Base-by-base conservation (phyloP, 2,888 invertebrate species). In the Plemyria rubiginata region DNA sequence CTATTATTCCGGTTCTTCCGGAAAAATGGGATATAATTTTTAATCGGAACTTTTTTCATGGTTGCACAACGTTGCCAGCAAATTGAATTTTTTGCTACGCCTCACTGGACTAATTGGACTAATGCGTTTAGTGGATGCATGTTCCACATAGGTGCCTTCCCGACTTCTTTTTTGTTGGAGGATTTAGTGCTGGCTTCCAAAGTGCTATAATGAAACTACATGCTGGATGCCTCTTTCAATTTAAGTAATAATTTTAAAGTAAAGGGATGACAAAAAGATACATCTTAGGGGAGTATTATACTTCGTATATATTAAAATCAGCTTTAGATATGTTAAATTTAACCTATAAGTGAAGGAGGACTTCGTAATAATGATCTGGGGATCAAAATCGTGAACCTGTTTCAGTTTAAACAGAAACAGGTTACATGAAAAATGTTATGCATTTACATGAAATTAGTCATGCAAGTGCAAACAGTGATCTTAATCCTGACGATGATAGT, bases 81-180 rank as follows among this genome's bases (percentile, higher is more conserved):
- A 92, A 92, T 92, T 92, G 88, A 90, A 90, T 92, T 91, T 91
- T 91, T 90, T 84, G 78, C 84, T 79, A 85, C 81, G 90, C 90
- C 80, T 87, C 88, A 87, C 74, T 82, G 86, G 84, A 86, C 86
- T 92, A 91, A 91, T 91, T 89, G 85, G 86, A 79, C 83, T 91
- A 92, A 91, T 90, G 88, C 88, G 81, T 81, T 91, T 90, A 90
- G 85, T 78, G 75, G 80, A 84, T 87, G 86, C 88, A 87, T 85
- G 86, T 79, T 79, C 75, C 72, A 68, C 63, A 66, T 43, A 43
- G 41, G 43, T 65, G 50, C 41, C 50, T 50, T 62, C 68, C 62
- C 59, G 64, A 62, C 66, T 58, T 48, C 22, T 54, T 70, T 72
- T 73, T 70, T 70, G 54, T 54, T 36, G 45, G 55, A 61, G 38